Evolutionary conservation across 2,797 vertebrate species (phyloP), one percentile per base, ranked within the genome.

Genomic region (Furcifer pardalis): DNA sequence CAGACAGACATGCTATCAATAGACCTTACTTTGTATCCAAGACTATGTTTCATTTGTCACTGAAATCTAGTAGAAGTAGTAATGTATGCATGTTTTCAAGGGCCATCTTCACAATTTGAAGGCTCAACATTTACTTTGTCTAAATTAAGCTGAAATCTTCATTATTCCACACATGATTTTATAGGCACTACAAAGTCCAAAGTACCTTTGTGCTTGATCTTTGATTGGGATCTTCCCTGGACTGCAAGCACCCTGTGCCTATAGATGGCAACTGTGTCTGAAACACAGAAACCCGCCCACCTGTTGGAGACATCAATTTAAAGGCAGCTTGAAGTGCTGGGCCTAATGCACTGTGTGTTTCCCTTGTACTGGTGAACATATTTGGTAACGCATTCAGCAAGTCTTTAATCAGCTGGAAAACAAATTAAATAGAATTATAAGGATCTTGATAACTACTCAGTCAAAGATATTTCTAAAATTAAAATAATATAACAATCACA

Each of bases 151-250:
- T 9, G 10, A n/a, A 42, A 69, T 68, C 19, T 49, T 9, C 5
- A 60, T 78, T 40, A 7, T 49, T 81, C 25, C 6, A 19, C 12
- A 15, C 66, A 27, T 69, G 60, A 5, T 35, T 60, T n/a, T 12
- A 27, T 71, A 78, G 60, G 21, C 40, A 32, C 30, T 12, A 72
- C 19, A 44, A 85, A 82, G n/a, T 95, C 62, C 19, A 44, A 85
- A 82, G n/a, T 95, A 98, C 98, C 97, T 99, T 99, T n/a, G 96
- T 97, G 95, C 97, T 98, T 1, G 98, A 98, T 87, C 98, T 97
- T 92, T 98, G 98, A 95, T 98, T 99, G 79, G 98, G 98, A 93
- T 99, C 98, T 93, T 99, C 98, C 91, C 98, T 96, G 1, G 98
- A 98, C 87, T 98, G 97, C 92, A 99, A 94, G 66, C 95, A 95